Conservation (phyloP, 2,113 vertebrate genomes). For the Struthio camelus region DNA sequence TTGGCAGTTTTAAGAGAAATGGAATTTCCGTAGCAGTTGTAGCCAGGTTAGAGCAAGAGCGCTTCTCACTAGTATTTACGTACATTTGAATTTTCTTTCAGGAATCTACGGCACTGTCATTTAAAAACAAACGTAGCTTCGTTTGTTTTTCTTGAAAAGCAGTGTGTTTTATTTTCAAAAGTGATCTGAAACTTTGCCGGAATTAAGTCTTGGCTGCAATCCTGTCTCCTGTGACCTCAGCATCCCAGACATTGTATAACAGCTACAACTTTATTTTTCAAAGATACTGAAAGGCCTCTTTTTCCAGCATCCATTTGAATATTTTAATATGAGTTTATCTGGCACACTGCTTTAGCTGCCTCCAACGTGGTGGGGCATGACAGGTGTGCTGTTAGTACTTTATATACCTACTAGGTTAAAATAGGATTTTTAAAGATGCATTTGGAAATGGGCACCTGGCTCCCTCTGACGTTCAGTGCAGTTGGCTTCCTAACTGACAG, state of each 20-base stretch:
- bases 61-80: not conserved
- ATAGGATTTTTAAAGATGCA: not conserved
- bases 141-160: conserved; percentile 35
- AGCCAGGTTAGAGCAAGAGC: not conserved
- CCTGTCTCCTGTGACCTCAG: conserved; percentile 1
- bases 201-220: not conserved
- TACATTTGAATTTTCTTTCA: not conserved
- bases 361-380: not conserved
- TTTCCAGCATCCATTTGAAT: not conserved
- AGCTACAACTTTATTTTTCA: not conserved
- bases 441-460: not conserved
- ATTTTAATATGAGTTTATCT: not conserved
- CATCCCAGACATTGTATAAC: not conserved
- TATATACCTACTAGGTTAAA: not conserved
- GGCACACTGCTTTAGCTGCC: not conserved
- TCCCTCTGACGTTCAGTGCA: not conserved
- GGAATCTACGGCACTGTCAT: not conserved
- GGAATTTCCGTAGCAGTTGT: not conserved
- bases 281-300: not conserved
- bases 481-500: not conserved
- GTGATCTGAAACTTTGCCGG: conserved; percentile 16
- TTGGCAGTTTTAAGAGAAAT: not conserved
- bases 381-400: not conserved
- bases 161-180: conserved; percentile 17
- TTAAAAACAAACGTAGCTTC: not conserved